A percentile compares a stretch with the other conserved stretches of the same genome.
These are phyloP conservation scores for Calameuta filiformis DNA, from an alignment of 2,888 invertebrate genomes.

Conservation along the genomic window DNA sequence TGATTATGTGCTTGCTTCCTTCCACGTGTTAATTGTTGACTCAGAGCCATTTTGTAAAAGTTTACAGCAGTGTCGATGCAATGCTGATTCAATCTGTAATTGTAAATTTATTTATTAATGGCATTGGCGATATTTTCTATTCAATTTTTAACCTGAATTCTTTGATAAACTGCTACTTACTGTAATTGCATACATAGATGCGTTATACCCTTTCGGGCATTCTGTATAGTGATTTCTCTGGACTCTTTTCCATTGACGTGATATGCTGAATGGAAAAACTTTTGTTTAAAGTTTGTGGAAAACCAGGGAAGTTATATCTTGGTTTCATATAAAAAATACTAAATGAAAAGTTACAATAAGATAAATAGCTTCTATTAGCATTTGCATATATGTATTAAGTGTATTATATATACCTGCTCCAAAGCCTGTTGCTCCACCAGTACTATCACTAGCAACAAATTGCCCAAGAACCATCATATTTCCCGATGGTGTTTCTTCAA, in stretches of 20 bases:
- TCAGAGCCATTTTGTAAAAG: constrained; percentile 92
- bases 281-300: no score
- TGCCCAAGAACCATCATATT: constrained; percentile 90
- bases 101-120: not conserved
- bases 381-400: not conserved
- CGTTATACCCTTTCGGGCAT: constrained; percentile 87
- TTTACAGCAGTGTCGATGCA: constrained; percentile 94
- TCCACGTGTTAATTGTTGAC: constrained; percentile 88
- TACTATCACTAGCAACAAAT: constrained; percentile 91
- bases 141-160: not conserved
- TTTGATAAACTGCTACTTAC: constrained; percentile 43
- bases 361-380: not conserved
- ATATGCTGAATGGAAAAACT: constrained; percentile 70
- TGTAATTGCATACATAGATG: constrained; percentile 86
- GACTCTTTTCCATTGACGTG: constrained; percentile 90
- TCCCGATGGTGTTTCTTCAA: constrained; percentile 92
- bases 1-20: constrained; percentile 90
- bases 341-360: not conserved
- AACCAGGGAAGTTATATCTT: no score
- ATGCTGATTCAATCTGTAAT: constrained; percentile 80
- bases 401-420: constrained; percentile 72
- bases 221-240: constrained; percentile 89
- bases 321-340: not conserved
- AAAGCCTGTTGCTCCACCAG: constrained; percentile 84
- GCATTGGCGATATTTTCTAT: no score